Evolutionary conservation across 2,888 invertebrate genomes (phyloP), one percentile per base, ranked within the genome.

Genomic region (Ectemnius continuus): DNA sequence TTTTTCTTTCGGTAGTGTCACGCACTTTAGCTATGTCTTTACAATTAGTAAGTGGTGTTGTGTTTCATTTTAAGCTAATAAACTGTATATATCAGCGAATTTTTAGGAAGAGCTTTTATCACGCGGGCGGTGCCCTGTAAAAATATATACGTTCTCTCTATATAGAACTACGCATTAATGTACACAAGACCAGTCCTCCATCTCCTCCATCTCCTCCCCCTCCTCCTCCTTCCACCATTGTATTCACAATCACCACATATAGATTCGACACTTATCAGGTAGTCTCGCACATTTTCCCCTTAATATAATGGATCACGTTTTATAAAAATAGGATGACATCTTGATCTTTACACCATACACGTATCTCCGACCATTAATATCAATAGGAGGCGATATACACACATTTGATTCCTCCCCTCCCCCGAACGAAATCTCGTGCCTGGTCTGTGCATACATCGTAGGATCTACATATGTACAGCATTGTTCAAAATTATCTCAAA

Each of bases 101-200:
- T 81, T 84, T 86, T 87, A 88, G 90, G 90, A 91, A 91, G 90
- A 91, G 86, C 89, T 87, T 87, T 87, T 89, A 90, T 90, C 89
- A 90, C 90, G 82, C 88, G 89, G 88, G 89, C 87, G 75, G 84
- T 79, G 87, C 90, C 89, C 89, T 91, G 90, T 90, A 90, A 90
- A 91, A 90, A 91, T 89, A 91, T 89, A 90, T 89, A 90, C 84
- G 86, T 85, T 87, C 85, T 86, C 84, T 85, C 85, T 88, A 85
- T 84, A 83, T 83, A 84, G 83, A 82, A 81, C 82, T 85, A 84
- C 74, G 76, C 76, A 75, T 80, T 67, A 81, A 82, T 83, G 83
- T 79, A 77, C 64, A 67, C 81, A 75, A 83, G 81, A 79, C 83
- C 82, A 80, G 83, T 81, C 69, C 57, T 45, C n/a, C n/a, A n/a